Evolutionary conservation across 2,797 vertebrate genomes (phyloP).

Genomic region (Tragelaphus oryx): DNA sequence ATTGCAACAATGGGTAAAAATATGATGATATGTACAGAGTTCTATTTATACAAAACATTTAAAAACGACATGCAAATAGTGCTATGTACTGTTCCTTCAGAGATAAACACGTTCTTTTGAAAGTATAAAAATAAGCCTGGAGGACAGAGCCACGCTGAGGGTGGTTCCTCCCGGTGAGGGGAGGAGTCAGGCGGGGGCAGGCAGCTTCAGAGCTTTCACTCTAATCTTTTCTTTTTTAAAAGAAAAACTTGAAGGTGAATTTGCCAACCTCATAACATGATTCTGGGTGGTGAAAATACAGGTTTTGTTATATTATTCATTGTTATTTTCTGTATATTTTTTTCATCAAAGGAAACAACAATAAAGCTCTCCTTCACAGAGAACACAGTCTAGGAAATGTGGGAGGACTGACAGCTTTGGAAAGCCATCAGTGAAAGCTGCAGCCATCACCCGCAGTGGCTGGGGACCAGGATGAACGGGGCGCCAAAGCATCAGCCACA

Average conservation of each 20-base stretch:
- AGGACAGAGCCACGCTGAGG: not conserved
- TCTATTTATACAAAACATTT: not conserved
- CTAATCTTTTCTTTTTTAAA: not conserved
- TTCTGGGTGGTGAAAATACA: not conserved
- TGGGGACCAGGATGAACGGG: not conserved
- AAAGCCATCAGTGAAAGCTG: not conserved
- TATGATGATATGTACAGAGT: not conserved
- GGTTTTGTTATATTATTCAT: not conserved
- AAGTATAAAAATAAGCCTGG: not conserved
- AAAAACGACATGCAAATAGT: not conserved
- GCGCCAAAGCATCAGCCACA: not conserved
- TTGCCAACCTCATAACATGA: not conserved
- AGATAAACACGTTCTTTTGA: not conserved
- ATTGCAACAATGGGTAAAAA: not conserved
- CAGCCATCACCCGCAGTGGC: not conserved
- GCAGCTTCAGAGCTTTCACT: not conserved
- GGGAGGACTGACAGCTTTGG: not conserved
- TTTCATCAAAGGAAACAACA: not conserved
- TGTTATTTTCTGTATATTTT: not conserved
- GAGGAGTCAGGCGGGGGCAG: fast-evolving
- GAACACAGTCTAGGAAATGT: not conserved
- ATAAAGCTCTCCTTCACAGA: not conserved
- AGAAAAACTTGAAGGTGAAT: not conserved
- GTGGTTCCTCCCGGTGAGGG: not conserved
- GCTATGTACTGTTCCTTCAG: not conserved